These are phyloP conservation scores for Harpagifer antarcticus DNA, from an alignment of 2,797 vertebrate genomes.

Conservation along the genomic window DNA sequence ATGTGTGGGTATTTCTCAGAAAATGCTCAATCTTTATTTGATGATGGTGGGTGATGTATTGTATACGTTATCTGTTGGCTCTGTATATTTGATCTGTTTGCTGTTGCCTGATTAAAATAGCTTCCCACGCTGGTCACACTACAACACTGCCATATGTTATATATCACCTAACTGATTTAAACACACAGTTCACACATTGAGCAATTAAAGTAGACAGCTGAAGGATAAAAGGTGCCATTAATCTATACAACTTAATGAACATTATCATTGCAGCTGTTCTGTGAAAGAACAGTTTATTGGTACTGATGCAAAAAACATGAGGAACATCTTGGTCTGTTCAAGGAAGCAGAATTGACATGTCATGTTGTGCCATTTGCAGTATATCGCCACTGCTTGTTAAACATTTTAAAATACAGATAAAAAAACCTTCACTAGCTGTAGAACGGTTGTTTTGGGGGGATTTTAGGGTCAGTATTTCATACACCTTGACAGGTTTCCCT, in stretches of 20 bases:
- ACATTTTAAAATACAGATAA: slow-evolving; percentile 10
- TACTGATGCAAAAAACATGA: slow-evolving; percentile 29
- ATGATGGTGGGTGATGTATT: background rate
- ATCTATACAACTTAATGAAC: slow-evolving; percentile 10
- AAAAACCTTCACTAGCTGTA: slow-evolving; percentile 3
- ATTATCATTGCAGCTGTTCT: slow-evolving; percentile 25
- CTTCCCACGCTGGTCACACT: slow-evolving; percentile 38
- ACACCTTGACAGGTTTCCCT: slow-evolving; percentile 2
- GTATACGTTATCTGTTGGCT: background rate
- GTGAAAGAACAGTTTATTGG: slow-evolving; percentile 23
- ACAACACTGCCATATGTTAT: background rate
- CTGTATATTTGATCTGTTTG: slow-evolving; percentile 25
- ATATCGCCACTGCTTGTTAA: slow-evolving; percentile 14
- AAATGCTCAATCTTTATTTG: background rate
- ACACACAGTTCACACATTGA: slow-evolving; percentile 4
- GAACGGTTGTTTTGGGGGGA: background rate
- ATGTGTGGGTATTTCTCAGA: slow-evolving; percentile 13
- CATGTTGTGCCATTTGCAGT: background rate
- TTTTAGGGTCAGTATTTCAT: slow-evolving; percentile 5
- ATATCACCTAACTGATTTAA: slow-evolving; percentile 30
- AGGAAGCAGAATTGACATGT: slow-evolving; percentile 13
- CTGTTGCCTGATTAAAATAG: slow-evolving; percentile 13
- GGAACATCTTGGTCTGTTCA: slow-evolving; percentile 2
- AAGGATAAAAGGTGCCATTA: slow-evolving; percentile 35
- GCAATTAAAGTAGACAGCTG: background rate